Evolutionary conservation across 2,113 vertebrate genomes (phyloP), one percentile per base, ranked within the genome.

Genomic region (Lichenostomus cassidix): DNA sequence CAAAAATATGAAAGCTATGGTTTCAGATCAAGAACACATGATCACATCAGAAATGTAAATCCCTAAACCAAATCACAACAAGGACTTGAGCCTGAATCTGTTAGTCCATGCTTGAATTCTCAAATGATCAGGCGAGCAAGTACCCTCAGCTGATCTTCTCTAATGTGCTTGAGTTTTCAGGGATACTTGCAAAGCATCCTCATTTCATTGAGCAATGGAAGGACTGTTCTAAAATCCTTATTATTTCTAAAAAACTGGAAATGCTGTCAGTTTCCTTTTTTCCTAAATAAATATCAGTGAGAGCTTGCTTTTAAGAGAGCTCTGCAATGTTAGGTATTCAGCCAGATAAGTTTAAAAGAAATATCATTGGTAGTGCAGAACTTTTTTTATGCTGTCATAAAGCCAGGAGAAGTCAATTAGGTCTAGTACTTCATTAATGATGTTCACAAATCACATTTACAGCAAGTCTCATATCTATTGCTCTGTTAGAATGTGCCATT

Each of bases 361-460:
- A 96, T 97, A 96, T 89, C 95, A 92, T 71, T 93, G 89, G 80
- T 77, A 93, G 90, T 75, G 62, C 88, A 97, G 96, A 97, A 97
- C 94, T 94, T 97, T 96, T 96, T 98, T 97, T 90, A 97, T 96
- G 83, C 91, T 98, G 87, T 97, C 97, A 95, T 97, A 97, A 98
- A 98, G 94, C 96, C 97, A 97, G 97, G 58, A 95, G 94, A 98
- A 98, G 96, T 98, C 98, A 98, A 97, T 98, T 98, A 98, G 97
- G 92, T 97, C 97, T 97, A 92, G 92, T 90, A 95, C 90, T 97
- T 98, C 97, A 98, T 98, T 98, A 98, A 98, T 91, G 96, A 91
- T 95, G 94, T 95, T 95, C 96, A 98, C 97, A 98, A 98, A 98
- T 98, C 98, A 98, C 95, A 91, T 98, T 98, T 98, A 98, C 65